phyloP scores from a whole-genome alignment of 2,113 vertebrate species.

The Syrmaticus mikado region DNA sequence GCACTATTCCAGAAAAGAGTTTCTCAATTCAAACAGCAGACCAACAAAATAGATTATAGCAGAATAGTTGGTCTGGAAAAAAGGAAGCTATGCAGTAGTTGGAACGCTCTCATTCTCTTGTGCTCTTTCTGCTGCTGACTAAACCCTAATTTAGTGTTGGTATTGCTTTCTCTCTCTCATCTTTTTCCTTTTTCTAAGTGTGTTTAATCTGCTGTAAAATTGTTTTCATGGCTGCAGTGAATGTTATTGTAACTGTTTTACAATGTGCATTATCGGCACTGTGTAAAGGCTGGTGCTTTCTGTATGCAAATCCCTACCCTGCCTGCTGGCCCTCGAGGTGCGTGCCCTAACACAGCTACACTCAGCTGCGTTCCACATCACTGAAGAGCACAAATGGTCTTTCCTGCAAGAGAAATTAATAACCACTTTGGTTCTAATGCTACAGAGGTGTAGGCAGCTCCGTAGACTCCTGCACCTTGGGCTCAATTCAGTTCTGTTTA shows the following conservation, averaged over 20 bases:
- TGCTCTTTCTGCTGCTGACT: conserved; percentile 18
- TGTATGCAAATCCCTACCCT: conserved; percentile 52
- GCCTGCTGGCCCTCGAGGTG: conserved; percentile 24
- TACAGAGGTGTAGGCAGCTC: background rate
- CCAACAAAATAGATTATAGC: background rate
- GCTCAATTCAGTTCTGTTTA: background rate
- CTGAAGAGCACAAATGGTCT: background rate
- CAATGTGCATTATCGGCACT: conserved; percentile 58
- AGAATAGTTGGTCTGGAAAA: background rate
- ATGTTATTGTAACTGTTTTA: conserved; percentile 71
- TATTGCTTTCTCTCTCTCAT: conserved; percentile 46
- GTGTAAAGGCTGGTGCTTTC: conserved; percentile 54
- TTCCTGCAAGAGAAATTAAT: background rate
- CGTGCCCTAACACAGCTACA: background rate
- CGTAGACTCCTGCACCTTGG: background rate
- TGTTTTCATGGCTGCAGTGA: conserved; percentile 70
- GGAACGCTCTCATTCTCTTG: background rate
- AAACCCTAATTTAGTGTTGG: conserved; percentile 52
- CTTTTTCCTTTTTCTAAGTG: conserved; percentile 60
- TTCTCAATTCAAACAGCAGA: background rate
- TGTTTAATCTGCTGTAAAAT: conserved; percentile 81
- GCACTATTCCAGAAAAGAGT: background rate
- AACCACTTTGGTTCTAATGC: background rate
- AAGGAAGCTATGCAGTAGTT: background rate
- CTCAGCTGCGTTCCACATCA: background rate